Conservation (phyloP, 2,888 invertebrate species). For the Sturmia bella region DNA sequence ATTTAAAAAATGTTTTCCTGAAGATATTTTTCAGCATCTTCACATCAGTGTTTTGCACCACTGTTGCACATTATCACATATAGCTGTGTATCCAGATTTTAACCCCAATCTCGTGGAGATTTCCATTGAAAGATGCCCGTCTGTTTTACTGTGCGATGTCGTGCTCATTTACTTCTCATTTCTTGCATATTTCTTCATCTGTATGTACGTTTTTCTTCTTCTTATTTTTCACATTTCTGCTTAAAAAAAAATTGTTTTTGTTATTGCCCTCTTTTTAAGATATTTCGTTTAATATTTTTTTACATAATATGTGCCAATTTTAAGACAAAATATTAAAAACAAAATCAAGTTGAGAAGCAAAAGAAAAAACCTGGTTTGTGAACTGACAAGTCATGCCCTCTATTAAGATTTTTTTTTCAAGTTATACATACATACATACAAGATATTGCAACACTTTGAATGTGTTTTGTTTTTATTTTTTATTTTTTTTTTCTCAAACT, state of each 20-base stretch:
- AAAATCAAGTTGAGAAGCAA: constrained; percentile 8
- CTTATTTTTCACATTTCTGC: constrained; percentile 39
- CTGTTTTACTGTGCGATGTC: background rate
- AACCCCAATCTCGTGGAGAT: no score
- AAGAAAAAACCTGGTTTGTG: constrained; percentile 52
- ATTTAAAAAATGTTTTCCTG: no score
- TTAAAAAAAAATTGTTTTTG: constrained; percentile 53
- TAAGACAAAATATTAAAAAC: constrained; percentile 42
- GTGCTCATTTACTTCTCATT: constrained; percentile 16
- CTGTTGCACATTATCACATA: no score
- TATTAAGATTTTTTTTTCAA: constrained; percentile 44
- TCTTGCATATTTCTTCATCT: background rate
- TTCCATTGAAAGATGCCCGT: no score
- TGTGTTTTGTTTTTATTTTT: background rate
- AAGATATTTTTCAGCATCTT: no score
- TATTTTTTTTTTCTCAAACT: constrained; percentile 28
- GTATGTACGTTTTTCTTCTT: constrained; percentile 11
- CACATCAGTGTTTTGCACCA: no score
- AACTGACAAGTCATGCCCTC: constrained; percentile 65
- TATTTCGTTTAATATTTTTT: constrained; percentile 37
- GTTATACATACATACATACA: constrained; percentile 2
- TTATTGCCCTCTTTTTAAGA: background rate
- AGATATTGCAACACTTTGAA: constrained; percentile 55
- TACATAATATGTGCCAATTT: constrained; percentile 69
- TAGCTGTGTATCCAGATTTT: no score